These are phyloP conservation scores for Sialis fuliginosa DNA, from an alignment of 2,888 invertebrate species.

Conservation along the genomic window DNA sequence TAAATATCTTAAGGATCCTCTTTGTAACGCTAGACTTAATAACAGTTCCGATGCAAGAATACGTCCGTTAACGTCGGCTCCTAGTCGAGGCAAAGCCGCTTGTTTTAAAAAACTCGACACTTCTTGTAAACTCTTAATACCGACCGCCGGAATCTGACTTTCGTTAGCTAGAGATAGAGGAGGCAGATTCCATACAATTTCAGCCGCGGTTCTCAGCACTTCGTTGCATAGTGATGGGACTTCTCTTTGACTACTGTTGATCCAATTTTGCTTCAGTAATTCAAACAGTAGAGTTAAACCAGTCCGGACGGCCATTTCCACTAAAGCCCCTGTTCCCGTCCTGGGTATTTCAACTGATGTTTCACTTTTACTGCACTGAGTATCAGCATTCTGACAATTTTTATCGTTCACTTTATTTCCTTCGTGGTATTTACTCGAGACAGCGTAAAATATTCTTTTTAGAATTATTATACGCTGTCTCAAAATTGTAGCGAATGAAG, in stretches of 20 bases:
- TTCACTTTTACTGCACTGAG: slow-evolving; percentile 7
- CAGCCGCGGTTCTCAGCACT: slow-evolving; percentile 35
- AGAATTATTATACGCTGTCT: slow-evolving; percentile 35
- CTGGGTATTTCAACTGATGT: slow-evolving; percentile 10
- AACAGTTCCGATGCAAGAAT: slow-evolving; percentile 31
- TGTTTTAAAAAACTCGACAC: slow-evolving; percentile 33
- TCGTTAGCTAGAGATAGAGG: slow-evolving; percentile 40
- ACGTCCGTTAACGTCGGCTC: slow-evolving; percentile 28
- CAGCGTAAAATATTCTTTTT: slow-evolving; percentile 36
- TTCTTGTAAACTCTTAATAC: slow-evolving; percentile 32
- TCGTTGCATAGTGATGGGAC: slow-evolving; percentile 34
- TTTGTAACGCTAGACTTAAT: slow-evolving; percentile 35
- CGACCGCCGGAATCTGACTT: slow-evolving; percentile 31
- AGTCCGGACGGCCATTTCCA: slow-evolving; percentile 42
- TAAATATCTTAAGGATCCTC: slow-evolving; percentile 37
- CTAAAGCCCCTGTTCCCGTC: slow-evolving; percentile 31
- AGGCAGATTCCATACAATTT: slow-evolving; percentile 34
- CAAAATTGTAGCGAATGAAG: slow-evolving; percentile 34
- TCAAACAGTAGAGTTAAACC: slow-evolving; percentile 39
- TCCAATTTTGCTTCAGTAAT: slow-evolving; percentile 39
- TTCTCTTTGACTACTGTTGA: slow-evolving; percentile 22
- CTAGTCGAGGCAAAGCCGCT: slow-evolving; percentile 28
- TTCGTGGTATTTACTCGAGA: slow-evolving; percentile 33
- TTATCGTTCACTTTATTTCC: slow-evolving; percentile 19
- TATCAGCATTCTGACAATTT: slow-evolving; percentile 1